Conservation (phyloP, 2,113 vertebrate species). For the Gymnobelideus leadbeateri region DNA sequence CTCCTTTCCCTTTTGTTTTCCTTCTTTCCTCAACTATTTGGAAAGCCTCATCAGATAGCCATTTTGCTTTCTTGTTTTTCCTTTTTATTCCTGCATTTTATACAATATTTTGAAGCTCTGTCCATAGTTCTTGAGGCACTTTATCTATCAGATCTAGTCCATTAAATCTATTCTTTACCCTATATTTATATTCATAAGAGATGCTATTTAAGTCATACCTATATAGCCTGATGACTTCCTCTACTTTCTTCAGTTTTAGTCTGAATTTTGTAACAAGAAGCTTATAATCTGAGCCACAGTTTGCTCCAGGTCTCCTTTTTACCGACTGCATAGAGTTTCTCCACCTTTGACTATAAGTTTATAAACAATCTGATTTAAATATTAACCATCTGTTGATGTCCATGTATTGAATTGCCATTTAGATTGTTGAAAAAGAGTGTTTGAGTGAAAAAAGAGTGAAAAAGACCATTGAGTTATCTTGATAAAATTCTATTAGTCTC, state of each 20-base stretch:
- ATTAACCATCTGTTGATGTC: background rate
- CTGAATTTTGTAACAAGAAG: background rate
- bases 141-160: background rate
- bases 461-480: background rate
- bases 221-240: background rate
- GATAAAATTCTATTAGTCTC: background rate
- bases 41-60: background rate
- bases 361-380: background rate
- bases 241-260: background rate
- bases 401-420: background rate
- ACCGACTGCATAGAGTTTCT: background rate
- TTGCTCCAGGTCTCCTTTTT: background rate
- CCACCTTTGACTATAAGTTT: background rate
- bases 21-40: background rate
- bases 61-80: background rate
- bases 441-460: background rate
- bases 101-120: background rate
- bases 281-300: background rate
- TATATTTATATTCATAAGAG: background rate
- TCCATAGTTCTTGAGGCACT: background rate
- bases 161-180: background rate
- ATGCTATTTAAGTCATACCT: background rate
- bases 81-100: background rate
- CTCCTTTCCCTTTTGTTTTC: background rate
- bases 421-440: background rate